phyloP scores from a whole-genome alignment of 1,140 invertebrate genomes.

The Parapsyche elsis region DNA sequence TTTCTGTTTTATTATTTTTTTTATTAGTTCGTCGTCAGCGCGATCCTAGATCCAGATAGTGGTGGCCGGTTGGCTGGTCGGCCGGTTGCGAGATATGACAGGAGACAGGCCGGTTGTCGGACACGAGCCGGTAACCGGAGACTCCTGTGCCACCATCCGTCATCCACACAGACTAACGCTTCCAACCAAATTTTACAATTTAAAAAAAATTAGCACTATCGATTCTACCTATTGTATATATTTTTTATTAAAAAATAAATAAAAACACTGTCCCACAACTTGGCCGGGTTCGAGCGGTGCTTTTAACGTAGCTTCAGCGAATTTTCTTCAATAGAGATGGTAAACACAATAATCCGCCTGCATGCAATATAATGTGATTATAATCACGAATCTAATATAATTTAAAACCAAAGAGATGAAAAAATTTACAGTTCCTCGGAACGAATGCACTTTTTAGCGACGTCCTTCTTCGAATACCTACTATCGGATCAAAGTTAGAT shows the following conservation, averaged over 20 bases:
- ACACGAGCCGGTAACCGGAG: conserved; percentile 40
- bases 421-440: too few relatives aligned
- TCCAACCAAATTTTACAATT: neutral
- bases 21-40: neutral
- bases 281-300: too few relatives aligned
- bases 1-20: conserved; percentile 5
- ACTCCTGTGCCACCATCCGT: conserved; percentile 33
- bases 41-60: conserved; percentile 52
- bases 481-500: conserved; percentile 26
- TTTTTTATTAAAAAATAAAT: too few relatives aligned
- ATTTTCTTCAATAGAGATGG: too few relatives aligned
- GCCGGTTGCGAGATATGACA: conserved; percentile 33
- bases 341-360: neutral
- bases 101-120: conserved; percentile 33
- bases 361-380: neutral
- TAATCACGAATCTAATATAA: conserved; percentile 12
- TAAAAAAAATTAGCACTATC: too few relatives aligned
- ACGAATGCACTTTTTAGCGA: neutral
- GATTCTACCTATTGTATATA: too few relatives aligned
- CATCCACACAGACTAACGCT: conserved; percentile 7
- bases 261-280: too few relatives aligned
- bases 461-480: neutral
- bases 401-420: too few relatives aligned
- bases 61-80: conserved; percentile 4
- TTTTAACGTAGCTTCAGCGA: too few relatives aligned